Evolutionary conservation across 2,113 vertebrate genomes (phyloP).

Genomic region (Micronycteris hirsuta): DNA sequence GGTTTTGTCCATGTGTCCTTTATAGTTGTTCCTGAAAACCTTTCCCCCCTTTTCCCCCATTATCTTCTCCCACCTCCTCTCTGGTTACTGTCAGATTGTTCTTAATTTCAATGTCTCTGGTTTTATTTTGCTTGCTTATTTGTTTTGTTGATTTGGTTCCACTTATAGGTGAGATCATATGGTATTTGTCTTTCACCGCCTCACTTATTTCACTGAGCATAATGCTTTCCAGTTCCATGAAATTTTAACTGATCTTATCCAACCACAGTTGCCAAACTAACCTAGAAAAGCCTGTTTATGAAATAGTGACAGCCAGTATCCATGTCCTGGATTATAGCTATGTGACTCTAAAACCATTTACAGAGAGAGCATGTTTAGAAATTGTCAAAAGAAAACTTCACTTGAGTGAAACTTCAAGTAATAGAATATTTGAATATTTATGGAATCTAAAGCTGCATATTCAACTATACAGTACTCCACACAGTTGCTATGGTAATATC

Average conservation of each 20-base stretch:
- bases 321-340: neutral
- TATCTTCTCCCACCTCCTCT: too few relatives aligned
- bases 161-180: too few relatives aligned
- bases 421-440: neutral
- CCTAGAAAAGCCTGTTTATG: neutral
- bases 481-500: neutral
- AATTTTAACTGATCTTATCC: neutral
- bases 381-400: conserved; percentile 1
- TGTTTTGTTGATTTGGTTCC: too few relatives aligned
- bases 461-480: neutral
- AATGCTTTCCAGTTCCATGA: too few relatives aligned
- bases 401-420: conserved; percentile 1
- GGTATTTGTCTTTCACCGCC: too few relatives aligned
- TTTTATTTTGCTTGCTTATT: too few relatives aligned
- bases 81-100: too few relatives aligned
- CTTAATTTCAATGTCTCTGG: too few relatives aligned
- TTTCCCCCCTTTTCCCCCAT: too few relatives aligned
- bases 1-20: too few relatives aligned
- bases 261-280: neutral
- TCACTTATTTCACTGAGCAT: too few relatives aligned
- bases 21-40: too few relatives aligned
- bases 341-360: neutral
- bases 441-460: neutral
- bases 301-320: neutral
- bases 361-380: neutral